A percentile compares a stretch with the other conserved stretches of the same genome.
Conservation (phyloP, 92 coral and sea anemone genomes). For the Palythoa caribaeorum region DNA sequence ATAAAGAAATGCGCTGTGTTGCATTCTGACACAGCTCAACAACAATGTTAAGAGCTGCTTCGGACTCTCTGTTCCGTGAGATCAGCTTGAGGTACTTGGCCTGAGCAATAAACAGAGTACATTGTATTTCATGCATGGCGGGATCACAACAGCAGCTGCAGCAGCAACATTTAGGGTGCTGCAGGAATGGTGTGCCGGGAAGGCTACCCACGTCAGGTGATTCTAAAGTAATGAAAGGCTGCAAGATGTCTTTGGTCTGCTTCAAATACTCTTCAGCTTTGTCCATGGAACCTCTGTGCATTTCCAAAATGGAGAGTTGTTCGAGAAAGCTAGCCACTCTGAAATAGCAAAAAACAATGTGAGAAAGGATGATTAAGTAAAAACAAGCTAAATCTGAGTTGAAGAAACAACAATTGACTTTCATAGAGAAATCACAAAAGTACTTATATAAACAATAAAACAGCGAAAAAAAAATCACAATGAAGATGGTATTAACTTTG, state of each 20-base stretch:
- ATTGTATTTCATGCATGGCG: conserved; percentile 64
- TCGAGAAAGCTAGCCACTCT: conserved; percentile 78
- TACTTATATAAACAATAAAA: no score
- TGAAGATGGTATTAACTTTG: no score
- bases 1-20: conserved; percentile 27
- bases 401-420: no score
- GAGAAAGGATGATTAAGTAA: background rate
- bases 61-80: conserved; percentile 55
- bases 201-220: conserved; percentile 44
- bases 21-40: conserved; percentile 70
- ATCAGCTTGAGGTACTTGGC: conserved; percentile 65
- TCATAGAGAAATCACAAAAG: no score
- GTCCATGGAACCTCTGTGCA: conserved; percentile 68
- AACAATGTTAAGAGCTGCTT: conserved; percentile 44
- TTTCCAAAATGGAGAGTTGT: conserved; percentile 70
- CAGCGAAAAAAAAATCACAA: no score
- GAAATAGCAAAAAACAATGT: background rate
- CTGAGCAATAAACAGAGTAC: conserved; percentile 47
- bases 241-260: conserved; percentile 54
- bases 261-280: conserved; percentile 67
- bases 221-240: conserved; percentile 55
- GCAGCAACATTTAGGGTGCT: conserved; percentile 68
- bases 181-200: conserved; percentile 60
- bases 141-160: conserved; percentile 78
- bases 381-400: background rate